Evolutionary conservation across 1,140 invertebrate genomes (phyloP), one percentile per base, ranked within the genome.

Genomic region (Venustaconcha ellipsiformis): DNA sequence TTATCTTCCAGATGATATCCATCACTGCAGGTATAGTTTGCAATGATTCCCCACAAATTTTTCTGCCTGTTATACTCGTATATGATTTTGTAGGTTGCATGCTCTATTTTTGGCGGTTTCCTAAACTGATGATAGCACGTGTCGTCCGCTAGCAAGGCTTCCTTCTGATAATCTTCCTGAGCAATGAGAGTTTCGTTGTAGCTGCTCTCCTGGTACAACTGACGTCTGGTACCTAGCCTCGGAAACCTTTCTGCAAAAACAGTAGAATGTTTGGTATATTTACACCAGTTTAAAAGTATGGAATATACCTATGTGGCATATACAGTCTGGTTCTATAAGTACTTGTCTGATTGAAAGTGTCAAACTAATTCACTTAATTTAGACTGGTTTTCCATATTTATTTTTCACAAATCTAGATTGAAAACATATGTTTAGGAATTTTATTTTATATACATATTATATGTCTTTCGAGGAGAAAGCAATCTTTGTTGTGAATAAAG

Each of bases 111-210:
- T 48, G 72, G 63, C 11, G 72, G 72, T 37, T 74, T 66, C 14
- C 72, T 73, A 55, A 67, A 73, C 11, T 23, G 20, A n/a, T 11
- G 18, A 58, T 73, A 73, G 26, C 72, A 73, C 1, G 72, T 73
- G 56, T 67, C 59, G 26, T 73, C 72, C 1, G 72, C 63, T 3
- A 67, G 63, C n/a, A 66, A n/a, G 1, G 66, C 57, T 17, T 73
- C 12, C 18, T 57, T 48, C 14, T 57, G 56, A 12, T 57, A 20
- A 1, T 62, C 37, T 5, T 66, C 20, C 4, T 17, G 3, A 59
- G 63, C 57, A 20, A 14, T 8, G 6, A 23, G 62, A 18, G 64
- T 15, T 18, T 17, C 14, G 4, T 20, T 67, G 17, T 23, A 59
- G 37, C 23, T 30, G 5, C 14, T 30, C 17, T 57, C 37, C 15